Percentiles rank a stretch among this genome's conserved stretches.
These are phyloP conservation scores for Camponotus floridanus DNA, from an alignment of 1,140 invertebrate species.

Conservation along the genomic window DNA sequence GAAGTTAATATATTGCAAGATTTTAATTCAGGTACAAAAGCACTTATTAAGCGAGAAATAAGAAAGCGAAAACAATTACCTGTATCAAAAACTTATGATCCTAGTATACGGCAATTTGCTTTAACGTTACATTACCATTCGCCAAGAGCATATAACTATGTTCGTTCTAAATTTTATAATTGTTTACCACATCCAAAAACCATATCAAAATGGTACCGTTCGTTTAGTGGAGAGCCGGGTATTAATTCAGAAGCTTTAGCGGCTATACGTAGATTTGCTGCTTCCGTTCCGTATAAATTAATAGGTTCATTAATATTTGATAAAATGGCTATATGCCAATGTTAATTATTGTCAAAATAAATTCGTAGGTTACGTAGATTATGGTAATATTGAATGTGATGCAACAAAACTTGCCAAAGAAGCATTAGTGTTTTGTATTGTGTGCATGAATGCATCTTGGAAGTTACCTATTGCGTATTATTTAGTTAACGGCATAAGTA, in stretches of 20 bases:
- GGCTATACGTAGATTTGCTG: not conserved
- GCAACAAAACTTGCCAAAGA: not conserved
- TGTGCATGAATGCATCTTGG: not conserved
- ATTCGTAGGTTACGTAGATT: too few relatives aligned
- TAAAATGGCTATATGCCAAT: conserved; percentile 7
- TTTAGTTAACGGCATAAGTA: not conserved
- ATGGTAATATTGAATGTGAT: not conserved
- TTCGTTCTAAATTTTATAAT: conserved; percentile 21
- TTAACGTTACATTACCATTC: conserved; percentile 24
- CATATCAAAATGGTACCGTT: conserved; percentile 14
- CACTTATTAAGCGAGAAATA: conserved; percentile 6
- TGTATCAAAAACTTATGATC: not conserved
- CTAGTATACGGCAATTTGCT: conserved; percentile 3
- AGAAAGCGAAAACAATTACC: not conserved
- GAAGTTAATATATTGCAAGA: too few relatives aligned
- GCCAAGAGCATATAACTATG: conserved; percentile 14
- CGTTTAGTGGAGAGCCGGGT: conserved; percentile 1
- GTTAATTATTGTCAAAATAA: conserved; percentile 1
- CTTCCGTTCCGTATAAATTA: not conserved
- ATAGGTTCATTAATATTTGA: not conserved
- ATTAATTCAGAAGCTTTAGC: not conserved
- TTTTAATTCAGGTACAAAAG: too few relatives aligned
- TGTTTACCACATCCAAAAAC: conserved; percentile 1
- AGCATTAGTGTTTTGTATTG: not conserved
- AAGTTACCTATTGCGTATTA: not conserved